These are phyloP conservation scores for Borostomias antarcticus DNA, from an alignment of 2,797 vertebrate genomes.

Conservation along the genomic window DNA sequence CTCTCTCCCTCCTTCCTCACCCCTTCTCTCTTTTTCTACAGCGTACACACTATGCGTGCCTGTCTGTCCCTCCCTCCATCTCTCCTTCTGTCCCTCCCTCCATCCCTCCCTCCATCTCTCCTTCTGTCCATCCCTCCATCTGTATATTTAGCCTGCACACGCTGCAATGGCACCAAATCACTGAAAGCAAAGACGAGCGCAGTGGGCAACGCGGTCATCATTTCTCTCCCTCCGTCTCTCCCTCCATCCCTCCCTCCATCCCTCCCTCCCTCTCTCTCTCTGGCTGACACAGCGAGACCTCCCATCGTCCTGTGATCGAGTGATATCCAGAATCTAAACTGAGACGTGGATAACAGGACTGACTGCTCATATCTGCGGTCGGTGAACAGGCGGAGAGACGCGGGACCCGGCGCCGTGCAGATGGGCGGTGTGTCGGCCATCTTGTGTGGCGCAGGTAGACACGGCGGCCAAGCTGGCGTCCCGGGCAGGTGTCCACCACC, in stretches of 20 bases:
- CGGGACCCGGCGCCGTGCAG: neutral
- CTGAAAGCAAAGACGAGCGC: neutral
- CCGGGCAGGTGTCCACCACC: conserved; percentile 4
- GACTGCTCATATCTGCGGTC: neutral
- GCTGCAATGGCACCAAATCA: too few relatives aligned
- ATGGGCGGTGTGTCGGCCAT: neutral
- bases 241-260: too few relatives aligned
- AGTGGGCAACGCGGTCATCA: too few relatives aligned
- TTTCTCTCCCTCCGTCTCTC: too few relatives aligned
- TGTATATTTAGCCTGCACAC: too few relatives aligned
- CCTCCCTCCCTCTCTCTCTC: too few relatives aligned
- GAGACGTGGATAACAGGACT: neutral
- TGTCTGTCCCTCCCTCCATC: conserved; percentile 14
- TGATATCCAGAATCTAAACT: neutral
- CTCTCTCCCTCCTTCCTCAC: neutral
- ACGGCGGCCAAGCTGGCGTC: neutral
- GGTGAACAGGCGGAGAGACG: neutral
- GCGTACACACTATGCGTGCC: too few relatives aligned
- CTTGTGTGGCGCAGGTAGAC: conserved; percentile 1
- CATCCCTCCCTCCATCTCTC: neutral
- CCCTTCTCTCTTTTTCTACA: conserved; percentile 12
- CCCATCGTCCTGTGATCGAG: too few relatives aligned
- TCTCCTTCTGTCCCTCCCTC: neutral
- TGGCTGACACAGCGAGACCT: too few relatives aligned
- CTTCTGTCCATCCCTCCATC: neutral